Evolutionary conservation across 1,140 invertebrate species (phyloP).

Genomic region (Colletes gigas): DNA sequence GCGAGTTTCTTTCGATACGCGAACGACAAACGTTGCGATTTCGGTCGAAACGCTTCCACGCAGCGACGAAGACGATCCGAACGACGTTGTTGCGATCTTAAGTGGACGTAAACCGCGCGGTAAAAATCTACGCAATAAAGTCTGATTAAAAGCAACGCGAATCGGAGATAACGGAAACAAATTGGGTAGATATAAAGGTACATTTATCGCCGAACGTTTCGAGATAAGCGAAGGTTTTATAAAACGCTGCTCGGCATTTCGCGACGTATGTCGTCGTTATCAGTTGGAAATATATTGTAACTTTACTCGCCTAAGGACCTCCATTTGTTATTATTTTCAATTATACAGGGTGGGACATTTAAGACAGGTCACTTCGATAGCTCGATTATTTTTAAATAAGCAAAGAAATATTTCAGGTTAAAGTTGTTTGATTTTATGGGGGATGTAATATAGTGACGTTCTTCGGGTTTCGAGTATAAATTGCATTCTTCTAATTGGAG

Average conservation of each 20-base stretch:
- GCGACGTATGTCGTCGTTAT: background rate
- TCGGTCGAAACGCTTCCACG: background rate
- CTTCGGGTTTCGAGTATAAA: no score
- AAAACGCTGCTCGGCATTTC: background rate
- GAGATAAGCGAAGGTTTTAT: constrained; percentile 16
- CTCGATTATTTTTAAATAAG: no score
- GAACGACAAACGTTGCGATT: constrained; percentile 5
- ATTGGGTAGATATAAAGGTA: constrained; percentile 16
- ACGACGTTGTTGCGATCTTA: constrained; percentile 12
- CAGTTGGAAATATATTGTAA: background rate
- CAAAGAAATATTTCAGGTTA: no score
- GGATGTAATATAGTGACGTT: no score
- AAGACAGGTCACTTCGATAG: no score
- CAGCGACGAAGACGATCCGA: background rate
- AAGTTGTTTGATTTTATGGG: no score
- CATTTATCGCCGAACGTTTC: constrained; percentile 8
- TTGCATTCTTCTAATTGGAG: no score
- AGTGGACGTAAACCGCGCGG: constrained; percentile 7
- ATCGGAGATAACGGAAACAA: constrained; percentile 35
- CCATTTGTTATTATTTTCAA: background rate
- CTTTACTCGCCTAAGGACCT: no score
- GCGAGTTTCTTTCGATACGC: background rate
- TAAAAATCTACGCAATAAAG: constrained; percentile 35
- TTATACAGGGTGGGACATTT: no score
- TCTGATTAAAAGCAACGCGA: constrained; percentile 40